Percentiles rank a stretch among this genome's conserved stretches.
Conservation (phyloP, 2,113 vertebrate species). For the Chlorocebus sabaeus region DNA sequence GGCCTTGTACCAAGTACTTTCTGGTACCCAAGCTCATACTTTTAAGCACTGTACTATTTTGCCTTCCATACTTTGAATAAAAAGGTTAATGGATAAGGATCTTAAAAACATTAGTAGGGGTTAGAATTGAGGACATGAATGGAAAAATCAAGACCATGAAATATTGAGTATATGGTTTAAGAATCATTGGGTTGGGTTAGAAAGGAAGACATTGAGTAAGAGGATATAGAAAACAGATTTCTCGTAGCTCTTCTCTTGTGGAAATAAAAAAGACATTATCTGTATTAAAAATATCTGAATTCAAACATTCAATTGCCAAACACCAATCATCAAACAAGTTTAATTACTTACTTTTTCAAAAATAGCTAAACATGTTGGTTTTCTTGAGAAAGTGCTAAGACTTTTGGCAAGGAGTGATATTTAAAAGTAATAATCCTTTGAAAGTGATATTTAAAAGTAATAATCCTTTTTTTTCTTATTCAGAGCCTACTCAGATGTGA, state of each 20-base stretch:
- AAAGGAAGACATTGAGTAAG: background rate
- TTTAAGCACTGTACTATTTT: background rate
- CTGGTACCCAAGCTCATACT: background rate
- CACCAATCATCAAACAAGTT: background rate
- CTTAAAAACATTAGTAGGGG: background rate
- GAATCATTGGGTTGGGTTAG: background rate
- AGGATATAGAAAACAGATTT: background rate
- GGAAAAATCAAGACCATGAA: background rate
- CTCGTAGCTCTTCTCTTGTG: background rate
- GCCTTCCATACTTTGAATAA: background rate
- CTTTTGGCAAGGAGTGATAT: constrained; percentile 6
- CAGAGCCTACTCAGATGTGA: background rate
- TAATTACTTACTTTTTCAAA: background rate
- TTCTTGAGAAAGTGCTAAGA: background rate
- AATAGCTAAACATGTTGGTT: background rate
- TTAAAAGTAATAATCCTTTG: background rate
- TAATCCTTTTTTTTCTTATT: background rate
- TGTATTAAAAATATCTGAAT: background rate
- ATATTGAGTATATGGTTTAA: background rate
- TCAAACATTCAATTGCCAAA: background rate
- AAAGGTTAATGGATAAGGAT: background rate
- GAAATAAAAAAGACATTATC: background rate
- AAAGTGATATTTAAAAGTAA: constrained; percentile 26
- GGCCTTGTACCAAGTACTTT: background rate
- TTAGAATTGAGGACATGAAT: background rate